Evolutionary conservation across 2,888 invertebrate species (phyloP), one percentile per base, ranked within the genome.

Genomic region (Morinoia aosen): DNA sequence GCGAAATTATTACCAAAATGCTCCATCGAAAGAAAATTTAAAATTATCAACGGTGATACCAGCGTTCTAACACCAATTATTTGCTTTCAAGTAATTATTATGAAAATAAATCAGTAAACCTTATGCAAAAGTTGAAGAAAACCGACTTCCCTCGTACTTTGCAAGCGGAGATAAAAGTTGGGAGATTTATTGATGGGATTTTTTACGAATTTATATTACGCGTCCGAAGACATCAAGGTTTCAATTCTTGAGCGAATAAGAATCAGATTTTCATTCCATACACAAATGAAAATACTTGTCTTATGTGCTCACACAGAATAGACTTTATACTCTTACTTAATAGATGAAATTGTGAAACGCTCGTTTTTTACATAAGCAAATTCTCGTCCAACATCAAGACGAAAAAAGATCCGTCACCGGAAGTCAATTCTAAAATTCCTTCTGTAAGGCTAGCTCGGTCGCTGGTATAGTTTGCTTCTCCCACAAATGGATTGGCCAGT

Each of bases 361-460:
- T 76, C 25, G 10, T 76, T 76, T 76, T 76, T 8, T 25, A 25
- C 76, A 61, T 25, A 76, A 76, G 33, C 76, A 76, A 76, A 76
- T 76, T 33, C 10, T 33, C 76, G 76, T 33, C 76, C 25, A 76
- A 76, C 25, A 76, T 76, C 76, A 76, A 76, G 76, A 76, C 76
- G 25, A 76, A 3, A 76, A 76, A 33, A 76, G 76, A 76, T 76
- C 76, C 76, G 33, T 76, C 33, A 25, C 7, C 25, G 76, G 76
- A 76, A 76, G 76, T 76, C 76, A 76, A 76, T 76, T 76, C 76
- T 76, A 76, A 76, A 76, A 76, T 76, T 76, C 33, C 19, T 76
- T 76, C 1, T 33, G 8, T 33, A 19, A 10, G 33, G 76, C 76
- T 25, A 76, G 25, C 76, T 33, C 76, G 19, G 25, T 48, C 19